Base-by-base conservation (phyloP, 2,113 vertebrate species). In the Barnardius zonarius region DNA sequence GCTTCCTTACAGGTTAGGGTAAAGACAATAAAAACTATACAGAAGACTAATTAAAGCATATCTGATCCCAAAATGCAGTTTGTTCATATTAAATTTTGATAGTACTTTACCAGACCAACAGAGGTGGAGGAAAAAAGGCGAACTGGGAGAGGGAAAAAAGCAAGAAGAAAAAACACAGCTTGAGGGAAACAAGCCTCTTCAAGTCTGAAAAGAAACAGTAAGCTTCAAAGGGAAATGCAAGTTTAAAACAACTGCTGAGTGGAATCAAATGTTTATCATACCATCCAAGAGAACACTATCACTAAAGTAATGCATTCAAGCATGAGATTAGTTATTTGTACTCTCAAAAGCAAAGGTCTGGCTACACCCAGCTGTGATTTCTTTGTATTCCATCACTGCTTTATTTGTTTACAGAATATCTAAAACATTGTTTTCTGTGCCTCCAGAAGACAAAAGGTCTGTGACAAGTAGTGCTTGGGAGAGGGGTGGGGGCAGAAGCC, bases 361-460 rank as follows among this genome's bases (percentile, higher is more conserved):
- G 86, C 66, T 95, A 97, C 90, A 93, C 91, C 88, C 93, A 93
- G 16, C 25, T 48, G 55, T 86, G 68, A 81, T 70, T 37, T 83
- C 83, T 96, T 92, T 95, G 85, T 92, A 90, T 88, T 86, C 68
- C 73, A 88, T 33, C 63, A 46, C 52, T 6, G 66, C 17, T 64
- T 72, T 89, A 79, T 92, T 93, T 96, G 74, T 95, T 97, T 96
- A 96, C 81, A 95, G 79, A 82, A 23, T 8, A 92, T 54, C 54
- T 20, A 20, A 73, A 92, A 93, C 88, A 87, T 81, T 91, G 87
- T 95, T 92, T 92, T 74, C 68, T 78, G 30, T 55, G 39, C 46
- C n/a, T 88, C 54, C 54, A 73, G 37, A 95, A 91, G 84, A 98
- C 97, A 98, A 98, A 95, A 96, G 92, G 9, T 77, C 73, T 93